Conservation (phyloP, 2,888 invertebrate genomes). For the Limnephilus auricula region DNA sequence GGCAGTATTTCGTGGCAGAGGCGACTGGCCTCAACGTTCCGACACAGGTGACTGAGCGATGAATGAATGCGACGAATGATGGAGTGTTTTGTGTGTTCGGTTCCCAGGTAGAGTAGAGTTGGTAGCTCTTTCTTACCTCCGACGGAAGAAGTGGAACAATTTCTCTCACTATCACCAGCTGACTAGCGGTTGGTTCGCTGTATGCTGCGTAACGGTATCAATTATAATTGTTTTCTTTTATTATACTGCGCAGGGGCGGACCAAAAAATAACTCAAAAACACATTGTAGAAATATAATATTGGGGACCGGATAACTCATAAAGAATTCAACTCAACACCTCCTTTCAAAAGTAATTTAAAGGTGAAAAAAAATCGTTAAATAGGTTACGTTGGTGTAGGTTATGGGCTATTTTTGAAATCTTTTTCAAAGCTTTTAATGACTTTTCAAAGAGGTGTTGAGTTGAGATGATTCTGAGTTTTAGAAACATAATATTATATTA, state of each 20-base stretch:
- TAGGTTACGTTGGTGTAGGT: no score
- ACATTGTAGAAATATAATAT: not conserved
- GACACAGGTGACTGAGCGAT: not conserved
- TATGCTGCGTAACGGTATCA: not conserved
- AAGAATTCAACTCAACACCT: no score
- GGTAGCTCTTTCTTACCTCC: not conserved
- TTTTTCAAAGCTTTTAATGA: no score
- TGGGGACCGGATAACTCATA: no score
- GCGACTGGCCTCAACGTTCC: not conserved
- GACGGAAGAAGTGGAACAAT: conserved; percentile 27
- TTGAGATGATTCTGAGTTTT: no score
- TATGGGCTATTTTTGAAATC: no score
- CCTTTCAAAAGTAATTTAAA: no score
- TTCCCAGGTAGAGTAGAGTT: not conserved
- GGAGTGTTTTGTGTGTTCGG: not conserved
- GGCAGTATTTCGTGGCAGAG: not conserved
- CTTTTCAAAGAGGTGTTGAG: no score
- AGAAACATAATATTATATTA: no score
- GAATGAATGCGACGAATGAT: not conserved
- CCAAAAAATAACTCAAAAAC: not conserved
- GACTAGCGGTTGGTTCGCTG: not conserved
- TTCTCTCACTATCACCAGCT: conserved; percentile 18
- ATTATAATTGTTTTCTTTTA: not conserved
- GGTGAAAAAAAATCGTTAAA: no score
- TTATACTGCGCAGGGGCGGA: not conserved